Conservation (phyloP, 2,888 invertebrate species). For the Mesoligia furuncula region DNA sequence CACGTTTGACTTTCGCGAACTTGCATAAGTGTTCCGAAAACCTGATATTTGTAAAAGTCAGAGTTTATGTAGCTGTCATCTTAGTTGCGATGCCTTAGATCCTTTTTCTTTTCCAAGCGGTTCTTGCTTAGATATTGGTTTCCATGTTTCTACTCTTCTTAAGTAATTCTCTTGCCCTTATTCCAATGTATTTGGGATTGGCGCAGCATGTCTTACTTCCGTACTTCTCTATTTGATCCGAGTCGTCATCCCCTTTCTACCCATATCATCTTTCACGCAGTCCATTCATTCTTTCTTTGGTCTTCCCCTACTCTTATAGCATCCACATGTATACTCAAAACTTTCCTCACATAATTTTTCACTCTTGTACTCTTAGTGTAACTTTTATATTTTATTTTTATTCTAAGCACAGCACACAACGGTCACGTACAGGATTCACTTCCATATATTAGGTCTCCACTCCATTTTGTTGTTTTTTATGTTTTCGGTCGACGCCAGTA, state of each 20-base stretch:
- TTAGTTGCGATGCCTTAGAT: background rate
- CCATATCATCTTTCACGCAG: background rate
- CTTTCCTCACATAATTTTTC: background rate
- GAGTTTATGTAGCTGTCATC: background rate
- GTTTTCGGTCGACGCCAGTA: constrained; percentile 33
- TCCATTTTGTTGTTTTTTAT: constrained; percentile 37
- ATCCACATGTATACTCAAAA: background rate
- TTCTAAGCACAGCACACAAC: background rate
- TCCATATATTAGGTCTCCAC: constrained; percentile 6
- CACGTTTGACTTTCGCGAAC: constrained; percentile 39
- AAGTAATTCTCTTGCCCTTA: background rate
- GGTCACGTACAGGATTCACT: constrained; percentile 5
- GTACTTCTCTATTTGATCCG: background rate
- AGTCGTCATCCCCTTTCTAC: background rate
- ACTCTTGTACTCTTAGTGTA: background rate
- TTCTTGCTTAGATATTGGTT: background rate
- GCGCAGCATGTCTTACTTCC: background rate
- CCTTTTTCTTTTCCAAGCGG: background rate
- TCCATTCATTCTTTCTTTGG: background rate
- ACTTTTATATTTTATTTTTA: background rate
- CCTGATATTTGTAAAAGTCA: constrained; percentile 31
- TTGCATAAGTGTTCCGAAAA: constrained; percentile 43
- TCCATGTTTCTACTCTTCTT: background rate
- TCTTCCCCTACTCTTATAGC: background rate
- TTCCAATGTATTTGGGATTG: background rate